These are phyloP conservation scores for Holothuria scabra DNA, from an alignment of 53 echinoderm and acorn worm species.

Conservation along the genomic window DNA sequence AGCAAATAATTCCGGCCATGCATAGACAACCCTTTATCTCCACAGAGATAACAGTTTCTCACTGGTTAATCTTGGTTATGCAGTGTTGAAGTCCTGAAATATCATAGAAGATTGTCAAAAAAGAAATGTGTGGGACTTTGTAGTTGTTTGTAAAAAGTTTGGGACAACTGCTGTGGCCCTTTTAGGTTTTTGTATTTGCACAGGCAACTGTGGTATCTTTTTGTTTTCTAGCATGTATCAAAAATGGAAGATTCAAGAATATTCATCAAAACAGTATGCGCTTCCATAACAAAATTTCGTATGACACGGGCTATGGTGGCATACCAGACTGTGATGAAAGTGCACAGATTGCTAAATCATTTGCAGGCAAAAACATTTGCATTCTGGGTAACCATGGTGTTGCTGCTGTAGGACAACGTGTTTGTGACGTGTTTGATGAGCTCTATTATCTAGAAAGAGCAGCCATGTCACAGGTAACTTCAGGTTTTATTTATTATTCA, in stretches of 20 bases:
- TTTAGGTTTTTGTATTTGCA: no score
- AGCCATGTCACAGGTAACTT: slow-evolving; percentile 74
- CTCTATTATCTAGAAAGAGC: slow-evolving; percentile 88
- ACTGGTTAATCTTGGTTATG: no score
- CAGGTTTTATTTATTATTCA: no score
- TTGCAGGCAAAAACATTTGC: slow-evolving; percentile 69
- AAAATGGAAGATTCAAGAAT: slow-evolving; percentile 65
- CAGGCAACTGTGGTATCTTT: no score
- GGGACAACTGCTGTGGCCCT: no score
- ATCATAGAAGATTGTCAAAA: no score
- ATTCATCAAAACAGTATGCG: slow-evolving; percentile 71
- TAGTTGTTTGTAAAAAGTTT: no score
- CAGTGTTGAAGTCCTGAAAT: no score
- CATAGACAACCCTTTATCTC: no score
- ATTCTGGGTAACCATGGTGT: slow-evolving; percentile 92
- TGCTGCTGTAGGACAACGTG: slow-evolving; percentile 56
- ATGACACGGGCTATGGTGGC: slow-evolving; percentile 73
- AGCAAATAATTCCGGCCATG: no score
- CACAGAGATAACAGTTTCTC: no score
- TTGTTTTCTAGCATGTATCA: slow-evolving; percentile 61
- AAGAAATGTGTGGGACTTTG: no score
- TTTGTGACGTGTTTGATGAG: slow-evolving; percentile 71
- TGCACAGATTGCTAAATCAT: slow-evolving; percentile 55
- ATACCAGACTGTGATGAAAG: slow-evolving; percentile 70
- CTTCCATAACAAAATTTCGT: slow-evolving; percentile 78